Conservation (phyloP, 2,113 vertebrate species). For the Esox niger region DNA sequence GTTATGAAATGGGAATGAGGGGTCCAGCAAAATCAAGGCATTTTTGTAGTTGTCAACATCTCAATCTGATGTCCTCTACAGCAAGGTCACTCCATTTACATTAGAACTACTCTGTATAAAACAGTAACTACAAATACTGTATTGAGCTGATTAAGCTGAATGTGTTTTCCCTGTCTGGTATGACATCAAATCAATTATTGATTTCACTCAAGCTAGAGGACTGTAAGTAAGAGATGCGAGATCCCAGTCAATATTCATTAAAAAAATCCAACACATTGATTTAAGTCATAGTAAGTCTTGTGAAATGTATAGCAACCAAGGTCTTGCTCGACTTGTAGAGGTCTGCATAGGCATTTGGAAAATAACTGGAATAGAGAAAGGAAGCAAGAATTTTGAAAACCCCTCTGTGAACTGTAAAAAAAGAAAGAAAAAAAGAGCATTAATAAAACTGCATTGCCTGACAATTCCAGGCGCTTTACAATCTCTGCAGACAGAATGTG, state of each 20-base stretch:
- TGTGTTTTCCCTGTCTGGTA: background rate
- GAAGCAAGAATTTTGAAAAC: slow-evolving; percentile 8
- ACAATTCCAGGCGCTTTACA: slow-evolving; percentile 51
- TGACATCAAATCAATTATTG: background rate
- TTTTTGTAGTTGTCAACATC: too few species aligned
- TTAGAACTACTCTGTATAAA: too few species aligned
- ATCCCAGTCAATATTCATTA: background rate
- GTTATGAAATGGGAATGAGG: too few species aligned
- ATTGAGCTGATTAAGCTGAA: background rate
- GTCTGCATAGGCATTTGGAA: background rate
- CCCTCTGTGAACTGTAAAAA: slow-evolving; percentile 20
- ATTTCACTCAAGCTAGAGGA: too few species aligned
- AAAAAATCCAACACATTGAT: background rate
- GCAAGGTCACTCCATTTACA: too few species aligned
- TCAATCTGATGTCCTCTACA: too few species aligned
- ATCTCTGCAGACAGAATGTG: slow-evolving; percentile 34
- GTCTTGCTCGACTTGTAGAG: background rate
- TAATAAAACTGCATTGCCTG: slow-evolving; percentile 32
- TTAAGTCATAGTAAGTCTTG: background rate
- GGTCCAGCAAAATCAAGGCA: too few species aligned
- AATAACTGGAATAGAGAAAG: slow-evolving; percentile 7
- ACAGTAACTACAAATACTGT: background rate
- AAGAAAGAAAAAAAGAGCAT: slow-evolving; percentile 30
- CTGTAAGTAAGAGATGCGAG: background rate
- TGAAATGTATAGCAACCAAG: background rate